A percentile compares a stretch with the other conserved stretches of the same genome.
These are phyloP conservation scores for Serrognathus titanus DNA, from an alignment of 2,888 invertebrate genomes.

Conservation along the genomic window DNA sequence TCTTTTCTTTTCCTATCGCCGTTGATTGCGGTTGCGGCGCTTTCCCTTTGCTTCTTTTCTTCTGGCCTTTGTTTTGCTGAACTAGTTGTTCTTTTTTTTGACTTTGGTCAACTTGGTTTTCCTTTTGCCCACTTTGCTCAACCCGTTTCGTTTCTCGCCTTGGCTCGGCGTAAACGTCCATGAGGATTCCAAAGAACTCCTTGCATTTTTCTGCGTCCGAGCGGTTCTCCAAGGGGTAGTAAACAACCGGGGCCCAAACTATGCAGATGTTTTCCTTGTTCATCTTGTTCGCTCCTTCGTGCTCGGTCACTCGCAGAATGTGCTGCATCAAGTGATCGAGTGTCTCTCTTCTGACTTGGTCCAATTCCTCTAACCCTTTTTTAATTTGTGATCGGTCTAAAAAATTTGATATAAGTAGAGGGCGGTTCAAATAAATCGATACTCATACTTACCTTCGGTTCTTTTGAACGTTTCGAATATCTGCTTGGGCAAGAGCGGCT, in stretches of 20 bases:
- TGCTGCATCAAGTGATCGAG: neutral
- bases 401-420: too few relatives aligned
- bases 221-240: neutral
- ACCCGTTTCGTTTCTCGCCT: neutral
- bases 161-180: neutral
- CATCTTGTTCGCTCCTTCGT: neutral
- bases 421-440: too few relatives aligned
- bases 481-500: constrained; percentile 78
- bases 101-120: too few relatives aligned
- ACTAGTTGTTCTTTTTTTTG: too few relatives aligned
- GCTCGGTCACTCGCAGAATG: neutral
- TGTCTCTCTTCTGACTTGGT: neutral
- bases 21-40: too few relatives aligned
- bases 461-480: constrained; percentile 18
- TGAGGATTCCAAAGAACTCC: neutral
- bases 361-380: too few relatives aligned
- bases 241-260: neutral
- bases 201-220: neutral
- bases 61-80: too few relatives aligned
- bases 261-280: neutral
- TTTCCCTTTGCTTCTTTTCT: too few relatives aligned
- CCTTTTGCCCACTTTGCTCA: too few relatives aligned
- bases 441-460: too few relatives aligned
- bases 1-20: too few relatives aligned
- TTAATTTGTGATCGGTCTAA: too few relatives aligned